Conservation (phyloP, 2,888 invertebrate genomes). For the Nephrotoma appendiculata region DNA sequence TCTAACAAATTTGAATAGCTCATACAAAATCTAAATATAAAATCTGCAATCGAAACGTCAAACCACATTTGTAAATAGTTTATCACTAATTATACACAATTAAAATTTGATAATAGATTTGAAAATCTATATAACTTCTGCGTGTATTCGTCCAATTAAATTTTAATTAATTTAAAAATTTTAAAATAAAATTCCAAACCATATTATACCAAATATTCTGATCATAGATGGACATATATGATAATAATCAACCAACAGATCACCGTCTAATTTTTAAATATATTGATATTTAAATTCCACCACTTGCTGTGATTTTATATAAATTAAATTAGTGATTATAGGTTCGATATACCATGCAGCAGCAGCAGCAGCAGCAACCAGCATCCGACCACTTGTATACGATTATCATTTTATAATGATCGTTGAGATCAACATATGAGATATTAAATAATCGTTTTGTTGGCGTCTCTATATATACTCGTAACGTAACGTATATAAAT, state of each 20-base stretch:
- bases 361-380: neutral
- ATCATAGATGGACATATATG: neutral
- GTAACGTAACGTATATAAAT: neutral
- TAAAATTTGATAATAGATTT: neutral
- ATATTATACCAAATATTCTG: neutral
- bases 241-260: neutral
- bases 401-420: neutral
- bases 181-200: neutral
- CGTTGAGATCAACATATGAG: neutral
- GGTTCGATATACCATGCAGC: neutral
- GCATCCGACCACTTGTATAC: neutral
- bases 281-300: neutral
- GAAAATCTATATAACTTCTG: neutral
- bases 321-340: neutral
- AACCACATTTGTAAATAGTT: neutral
- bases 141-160: neutral
- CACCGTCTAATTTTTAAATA: neutral
- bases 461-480: neutral
- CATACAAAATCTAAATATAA: neutral
- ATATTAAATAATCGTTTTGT: neutral
- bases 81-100: neutral
- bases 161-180: neutral
- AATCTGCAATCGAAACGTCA: neutral
- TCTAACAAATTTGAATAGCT: neutral
- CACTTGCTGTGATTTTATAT: neutral